Evolutionary conservation across 2,888 invertebrate genomes (phyloP), one percentile per base, ranked within the genome.

Genomic region (Endotricha flammealis): DNA sequence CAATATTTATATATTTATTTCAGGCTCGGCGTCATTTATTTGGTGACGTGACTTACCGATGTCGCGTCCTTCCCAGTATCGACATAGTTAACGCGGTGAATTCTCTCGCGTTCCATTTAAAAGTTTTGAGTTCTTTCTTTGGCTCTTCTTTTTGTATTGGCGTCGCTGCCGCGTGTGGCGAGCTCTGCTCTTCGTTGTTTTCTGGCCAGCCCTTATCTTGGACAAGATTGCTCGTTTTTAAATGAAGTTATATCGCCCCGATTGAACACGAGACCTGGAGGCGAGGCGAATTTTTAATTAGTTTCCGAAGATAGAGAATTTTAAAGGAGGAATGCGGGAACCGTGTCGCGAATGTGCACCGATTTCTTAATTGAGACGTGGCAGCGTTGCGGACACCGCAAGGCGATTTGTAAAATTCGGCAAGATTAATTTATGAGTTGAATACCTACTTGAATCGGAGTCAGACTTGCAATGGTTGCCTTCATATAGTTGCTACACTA

Each of bases 201-300:
- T 82, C 85, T 82, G 80, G 67, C 78, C 77, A 77, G 72, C 58
- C 53, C 77, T 86, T 85, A 83, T 85, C 83, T 80, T 65, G 59
- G 72, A 82, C 85, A 83, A 85, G 83, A 83, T 83, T 81, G 81
- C 81, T 80, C 80, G 78, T 83, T 81, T 86, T 82, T 82, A 83
- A 85, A 86, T 86, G 81, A 86, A 86, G 86, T 85, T 85, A 86
- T 85, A 86, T 79, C 77, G 77, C 67, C 73, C 62, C 80, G 83
- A 79, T 82, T 82, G 79, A 79, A 79, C 81, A 79, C 64, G 71
- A 67, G 67, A 64, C 74, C 63, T 62, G 73, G 64, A 75, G 81
- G 76, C 77, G 80, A 76, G 63, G 80, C 83, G 83, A 83, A 85
- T 85, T 85, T 85, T 85, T 86, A 86, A 86, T 85, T 86, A 86